Evolutionary conservation across 2,113 vertebrate species (phyloP), one percentile per base, ranked within the genome.

Genomic region (Cranoglanis bouderius): DNA sequence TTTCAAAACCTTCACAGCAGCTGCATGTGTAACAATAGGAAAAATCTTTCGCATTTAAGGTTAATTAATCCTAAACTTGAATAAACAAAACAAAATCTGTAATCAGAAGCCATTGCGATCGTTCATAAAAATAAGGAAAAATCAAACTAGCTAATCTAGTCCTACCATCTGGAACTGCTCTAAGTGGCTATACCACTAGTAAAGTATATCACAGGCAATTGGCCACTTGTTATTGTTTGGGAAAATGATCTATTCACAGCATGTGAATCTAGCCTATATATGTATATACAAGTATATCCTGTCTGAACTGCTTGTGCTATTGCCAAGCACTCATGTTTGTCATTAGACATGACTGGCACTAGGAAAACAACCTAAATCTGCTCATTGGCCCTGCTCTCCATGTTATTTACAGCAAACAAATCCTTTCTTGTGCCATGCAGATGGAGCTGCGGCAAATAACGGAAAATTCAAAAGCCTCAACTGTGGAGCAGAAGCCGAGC

Each of bases 341-440:
- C 88, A 82, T 89, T 89, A 86, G 57, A 78, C 32, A 6, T 40
- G 43, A 84, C 3, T 80, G 72, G 43, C 80, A 59, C 85, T 84
- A 65, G 10, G 40, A 89, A 87, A 85, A 74, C 51, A 83, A 19
- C 32, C 75, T 74, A 81, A 87, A 77, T 24, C 12, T 51, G 63
- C 49, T 67, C 81, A 53, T 32, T 84, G 57, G 70, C 57, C 78
- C 43, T 35, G 46, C 74, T 86, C 40, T 75, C 67, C 81, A 84
- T 84, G 85, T 84, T 90, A 86, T 90, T 87, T 88, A 84, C 84
- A 86, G 63, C 77, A 89, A 59, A 70, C 38, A 89, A 72, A 89
- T 72, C 51, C 63, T 82, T 65, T 70, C 80, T 70, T n/a, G 49
- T 72, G 46, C 32, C 65, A 14, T n/a, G 35, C 72, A 83, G 35